A percentile compares a stretch with the other conserved stretches of the same genome.
phyloP scores from a whole-genome alignment of 2,113 vertebrate species.

The Alexandromys fortis region DNA sequence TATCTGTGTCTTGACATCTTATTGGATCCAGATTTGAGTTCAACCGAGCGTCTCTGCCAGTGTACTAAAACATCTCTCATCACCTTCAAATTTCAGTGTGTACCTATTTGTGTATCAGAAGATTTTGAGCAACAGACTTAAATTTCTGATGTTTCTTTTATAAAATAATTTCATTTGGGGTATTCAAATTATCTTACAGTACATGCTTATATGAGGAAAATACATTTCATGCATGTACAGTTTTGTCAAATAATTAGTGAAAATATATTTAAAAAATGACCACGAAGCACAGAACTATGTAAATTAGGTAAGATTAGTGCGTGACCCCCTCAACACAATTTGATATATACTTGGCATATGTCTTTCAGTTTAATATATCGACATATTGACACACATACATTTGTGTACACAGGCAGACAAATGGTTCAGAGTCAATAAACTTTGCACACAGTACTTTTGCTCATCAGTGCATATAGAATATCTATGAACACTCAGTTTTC shows the following conservation, averaged over 20 bases:
- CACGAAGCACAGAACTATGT: not conserved
- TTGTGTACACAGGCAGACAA: not conserved
- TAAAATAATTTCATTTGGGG: not conserved
- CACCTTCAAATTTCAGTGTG: not conserved
- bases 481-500: not conserved
- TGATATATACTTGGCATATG: no score
- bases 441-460: not conserved
- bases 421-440: not conserved
- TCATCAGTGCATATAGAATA: not conserved
- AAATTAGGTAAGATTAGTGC: not conserved
- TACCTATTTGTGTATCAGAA: not conserved
- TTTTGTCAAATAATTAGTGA: not conserved
- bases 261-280: conserved; percentile 5
- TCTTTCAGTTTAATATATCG: not conserved
- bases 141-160: conserved; percentile 7
- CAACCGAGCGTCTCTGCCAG: not conserved
- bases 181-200: conserved; percentile 24
- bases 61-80: not conserved
- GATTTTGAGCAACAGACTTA: conserved; percentile 21
- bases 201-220: not conserved
- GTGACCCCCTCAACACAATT: not conserved
- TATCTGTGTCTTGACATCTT: not conserved
- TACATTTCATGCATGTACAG: not conserved
- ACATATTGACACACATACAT: not conserved
- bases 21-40: not conserved